Evolutionary conservation across 2,888 invertebrate genomes (phyloP), one percentile per base, ranked within the genome.

Genomic region (Athalia cordata): DNA sequence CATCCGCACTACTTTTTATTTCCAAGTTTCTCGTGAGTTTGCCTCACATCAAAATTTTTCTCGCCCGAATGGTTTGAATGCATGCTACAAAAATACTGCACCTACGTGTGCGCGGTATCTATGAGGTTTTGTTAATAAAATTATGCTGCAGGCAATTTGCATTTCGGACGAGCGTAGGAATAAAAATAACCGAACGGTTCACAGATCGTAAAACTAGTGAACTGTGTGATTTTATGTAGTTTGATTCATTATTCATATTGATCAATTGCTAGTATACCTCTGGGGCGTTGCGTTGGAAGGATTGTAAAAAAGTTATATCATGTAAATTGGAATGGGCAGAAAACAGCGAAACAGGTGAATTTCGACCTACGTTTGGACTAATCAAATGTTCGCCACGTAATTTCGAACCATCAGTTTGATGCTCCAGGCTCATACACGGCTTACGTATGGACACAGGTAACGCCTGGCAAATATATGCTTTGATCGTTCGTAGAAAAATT

Each of bases 231-330:
- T 75, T 61, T 43, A 57, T 62, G 45, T 52, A 62, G 45, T 75
- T 13, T 75, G 75, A 75, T 75, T 75, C 50, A 75, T 75, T 75
- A 75, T 75, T 75, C 43, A 75, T 62, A 75, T 5, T 62, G 75
- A 50, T 50, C 62, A 75, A 75, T 75, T 75, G 57, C 75, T 13
- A 62, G 75, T 75, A 29, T 29, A 50, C 50, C 75, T 75, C 15
- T 6, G 47, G 50, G 75, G 62, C 72, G n/a, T 72, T 72, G 62
- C 72, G n/a, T 72, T 72, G 43, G 72, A 45, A 47, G 59, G 7
- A 59, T 13, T 45, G 59, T 72, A 47, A 45, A 45, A 59, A 72
- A 72, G 59, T 72, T 59, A 45, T 45, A 11, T n/a, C 72, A 13
- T 72, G 59, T 57, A 57, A 72, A 43, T 72, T 72, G 7, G 57